phyloP scores from a whole-genome alignment of 2,113 vertebrate species.

The Prionailurus bengalensis region DNA sequence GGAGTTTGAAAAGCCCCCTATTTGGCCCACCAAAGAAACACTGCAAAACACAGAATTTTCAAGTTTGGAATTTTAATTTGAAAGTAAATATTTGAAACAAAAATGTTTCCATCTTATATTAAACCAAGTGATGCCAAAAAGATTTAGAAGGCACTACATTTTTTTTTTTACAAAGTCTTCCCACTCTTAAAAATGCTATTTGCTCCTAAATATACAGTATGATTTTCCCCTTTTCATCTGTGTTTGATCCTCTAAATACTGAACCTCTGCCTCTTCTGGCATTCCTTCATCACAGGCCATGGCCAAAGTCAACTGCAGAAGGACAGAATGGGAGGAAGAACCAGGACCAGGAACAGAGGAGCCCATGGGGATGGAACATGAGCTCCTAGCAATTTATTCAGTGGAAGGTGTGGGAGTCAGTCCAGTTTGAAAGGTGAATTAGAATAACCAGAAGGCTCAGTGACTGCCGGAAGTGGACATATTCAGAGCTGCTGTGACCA shows the following conservation, averaged over 20 bases:
- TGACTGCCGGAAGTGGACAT: neutral
- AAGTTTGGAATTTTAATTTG: neutral
- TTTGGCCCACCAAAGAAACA: neutral
- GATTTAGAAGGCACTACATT: neutral
- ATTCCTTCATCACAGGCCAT: neutral
- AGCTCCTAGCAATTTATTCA: neutral
- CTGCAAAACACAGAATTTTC: neutral
- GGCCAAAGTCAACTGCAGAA: neutral
- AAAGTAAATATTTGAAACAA: constrained; percentile 34
- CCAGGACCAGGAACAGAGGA: neutral
- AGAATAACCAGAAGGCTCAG: neutral
- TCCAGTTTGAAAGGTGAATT: neutral
- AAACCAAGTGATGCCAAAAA: neutral
- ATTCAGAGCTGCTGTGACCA: neutral
- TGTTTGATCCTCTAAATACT: neutral
- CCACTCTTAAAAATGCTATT: constrained; percentile 21
- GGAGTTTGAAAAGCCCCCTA: neutral
- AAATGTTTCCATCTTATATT: neutral
- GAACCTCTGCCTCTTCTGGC: neutral
- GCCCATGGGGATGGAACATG: neutral
- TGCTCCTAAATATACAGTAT: constrained; percentile 7
- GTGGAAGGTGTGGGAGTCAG: neutral
- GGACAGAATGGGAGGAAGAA: neutral
- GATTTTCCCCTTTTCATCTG: neutral
- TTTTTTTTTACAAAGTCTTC: constrained; percentile 22